Base-by-base conservation (phyloP, 2,113 vertebrate species). In the Mixornis gularis region DNA sequence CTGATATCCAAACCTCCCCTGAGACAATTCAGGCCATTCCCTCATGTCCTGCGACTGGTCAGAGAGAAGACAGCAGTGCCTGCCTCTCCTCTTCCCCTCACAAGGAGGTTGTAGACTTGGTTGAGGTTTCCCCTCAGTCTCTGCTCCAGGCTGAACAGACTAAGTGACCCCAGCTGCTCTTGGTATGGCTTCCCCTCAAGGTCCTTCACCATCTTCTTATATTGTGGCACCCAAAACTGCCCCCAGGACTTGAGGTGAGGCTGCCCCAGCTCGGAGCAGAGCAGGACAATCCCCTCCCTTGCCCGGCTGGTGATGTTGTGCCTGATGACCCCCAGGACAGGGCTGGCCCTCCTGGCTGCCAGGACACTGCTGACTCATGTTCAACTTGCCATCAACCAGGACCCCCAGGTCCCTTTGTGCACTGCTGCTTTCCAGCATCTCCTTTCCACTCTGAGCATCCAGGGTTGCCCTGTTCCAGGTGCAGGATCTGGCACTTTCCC, bases 301-400 rank as follows among this genome's bases (percentile, higher is more conserved):
- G 12, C 30, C 34, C 0, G 0, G 41, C 51, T 84, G 69, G 7
- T 0, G 0, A 17, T 73, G 41, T 16, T 65, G 69, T 1, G 3
- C 41, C 69, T 64, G 41, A 12, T 48, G 24, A 1, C 2, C 2
- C n/a, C n/a, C 24, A 48, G n/a, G 40, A 40, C n/a, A 40, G 4
- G 14, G 3, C 0, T 56, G 69, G 3, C 49, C 4, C 29, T 34
- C 8, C 69, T 34, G 41, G 34, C 19, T 56, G 49, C 69, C 59
- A 65, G 51, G 41, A 19, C 69, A 48, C 59, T 48, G 34, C 43
- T 49, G 41, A 0, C 13, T 24, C 4, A 13, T 5, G 8, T 41
- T 56, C 30, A 30, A 2, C 30, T 34, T 34, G 1, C 1, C 19
- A 34, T 2, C 1, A 0, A 5, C 16, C 59, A 49, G 60, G 16